Conservation (phyloP, 2,888 invertebrate genomes). For the Drosophila anomelani region DNA sequence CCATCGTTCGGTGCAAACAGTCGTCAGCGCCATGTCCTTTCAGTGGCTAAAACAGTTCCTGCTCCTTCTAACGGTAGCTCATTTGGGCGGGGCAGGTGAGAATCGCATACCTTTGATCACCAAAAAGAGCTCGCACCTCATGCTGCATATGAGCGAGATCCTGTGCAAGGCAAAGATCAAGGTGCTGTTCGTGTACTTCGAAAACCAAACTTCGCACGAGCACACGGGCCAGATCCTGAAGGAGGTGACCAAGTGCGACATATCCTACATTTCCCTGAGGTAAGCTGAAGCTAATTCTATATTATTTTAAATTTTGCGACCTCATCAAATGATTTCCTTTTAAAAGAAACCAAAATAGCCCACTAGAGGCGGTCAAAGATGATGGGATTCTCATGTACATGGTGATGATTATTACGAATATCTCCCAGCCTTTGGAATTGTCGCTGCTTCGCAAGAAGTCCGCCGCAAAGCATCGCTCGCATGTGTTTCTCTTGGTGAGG, state of each 20-base stretch:
- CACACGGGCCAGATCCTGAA: slow-evolving; percentile 73
- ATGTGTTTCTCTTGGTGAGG: slow-evolving; percentile 77
- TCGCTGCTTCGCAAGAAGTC: slow-evolving; percentile 80
- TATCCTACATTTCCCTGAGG: slow-evolving; percentile 80
- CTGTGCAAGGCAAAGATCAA: slow-evolving; percentile 77
- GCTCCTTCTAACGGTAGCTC: slow-evolving; percentile 3
- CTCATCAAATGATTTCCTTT: not conserved
- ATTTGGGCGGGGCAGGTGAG: not conserved
- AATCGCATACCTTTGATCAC: slow-evolving; percentile 26
- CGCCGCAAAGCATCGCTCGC: slow-evolving; percentile 79
- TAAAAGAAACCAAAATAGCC: slow-evolving; percentile 67
- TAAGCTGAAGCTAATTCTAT: slow-evolving; percentile 36
- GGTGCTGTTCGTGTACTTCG: slow-evolving; percentile 80
- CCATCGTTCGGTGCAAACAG: slow-evolving; percentile 13
- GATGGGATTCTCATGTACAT: slow-evolving; percentile 82
- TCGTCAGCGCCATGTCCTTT: slow-evolving; percentile 25
- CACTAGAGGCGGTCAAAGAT: slow-evolving; percentile 69
- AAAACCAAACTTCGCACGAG: slow-evolving; percentile 69
- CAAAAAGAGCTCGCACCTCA: slow-evolving; percentile 47
- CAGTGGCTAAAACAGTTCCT: slow-evolving; percentile 9
- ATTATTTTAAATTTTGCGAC: not conserved
- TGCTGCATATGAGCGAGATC: slow-evolving; percentile 68
- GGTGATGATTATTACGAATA: slow-evolving; percentile 78
- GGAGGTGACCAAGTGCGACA: slow-evolving; percentile 75
- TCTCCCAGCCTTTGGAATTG: slow-evolving; percentile 74